These are phyloP conservation scores for Philypnodon macrostomus DNA, from an alignment of 2,797 vertebrate genomes.

Conservation along the genomic window DNA sequence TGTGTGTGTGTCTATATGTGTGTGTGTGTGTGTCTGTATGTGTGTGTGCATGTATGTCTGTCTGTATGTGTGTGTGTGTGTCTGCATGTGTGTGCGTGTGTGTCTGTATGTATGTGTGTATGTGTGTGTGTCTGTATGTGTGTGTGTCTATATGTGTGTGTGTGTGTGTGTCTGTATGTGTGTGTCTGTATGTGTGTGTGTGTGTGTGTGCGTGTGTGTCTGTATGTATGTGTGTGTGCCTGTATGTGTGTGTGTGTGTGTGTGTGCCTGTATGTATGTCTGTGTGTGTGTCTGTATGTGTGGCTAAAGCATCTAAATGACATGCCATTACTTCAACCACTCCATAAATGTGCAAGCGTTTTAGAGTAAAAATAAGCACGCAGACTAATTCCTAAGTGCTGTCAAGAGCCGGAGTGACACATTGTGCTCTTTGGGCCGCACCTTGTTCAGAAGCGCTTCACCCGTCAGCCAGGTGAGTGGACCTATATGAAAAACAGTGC, in stretches of 20 bases:
- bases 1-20: neutral
- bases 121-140: neutral
- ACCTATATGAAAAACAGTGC: slow-evolving; percentile 56
- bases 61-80: neutral
- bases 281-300: neutral
- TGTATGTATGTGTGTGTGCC: neutral
- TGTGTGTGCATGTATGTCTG: neutral
- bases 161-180: neutral
- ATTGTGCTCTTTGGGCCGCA: slow-evolving; percentile 16
- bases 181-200: neutral
- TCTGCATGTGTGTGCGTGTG: neutral
- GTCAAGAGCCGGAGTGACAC: slow-evolving; percentile 44
- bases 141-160: no score
- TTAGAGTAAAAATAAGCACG: slow-evolving; percentile 29
- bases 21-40: neutral
- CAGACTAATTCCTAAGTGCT: slow-evolving; percentile 44
- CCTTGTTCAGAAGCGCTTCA: slow-evolving; percentile 27
- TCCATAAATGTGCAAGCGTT: slow-evolving; percentile 18
- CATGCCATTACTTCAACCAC: slow-evolving; percentile 50
- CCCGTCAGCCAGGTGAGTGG: slow-evolving; percentile 59
- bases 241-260: neutral
- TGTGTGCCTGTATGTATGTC: neutral
- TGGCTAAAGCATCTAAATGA: slow-evolving; percentile 35
- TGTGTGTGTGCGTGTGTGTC: neutral
- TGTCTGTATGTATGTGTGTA: neutral